Conservation (phyloP, 2,888 invertebrate genomes). For the Dioctria rufipes region DNA sequence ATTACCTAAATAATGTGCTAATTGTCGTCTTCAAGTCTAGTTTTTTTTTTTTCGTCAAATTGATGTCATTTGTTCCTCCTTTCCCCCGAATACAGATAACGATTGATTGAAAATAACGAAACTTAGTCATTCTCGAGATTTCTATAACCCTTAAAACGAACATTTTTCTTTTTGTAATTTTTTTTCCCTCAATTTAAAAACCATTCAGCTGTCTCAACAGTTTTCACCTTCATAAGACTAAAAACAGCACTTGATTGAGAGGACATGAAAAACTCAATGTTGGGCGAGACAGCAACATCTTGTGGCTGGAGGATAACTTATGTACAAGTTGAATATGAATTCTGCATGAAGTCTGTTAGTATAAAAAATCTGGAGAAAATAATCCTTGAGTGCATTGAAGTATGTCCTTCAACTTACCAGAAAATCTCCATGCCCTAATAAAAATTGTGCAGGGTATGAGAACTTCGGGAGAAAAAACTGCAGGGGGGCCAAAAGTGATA, state of each 20-base stretch:
- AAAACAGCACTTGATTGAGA: constrained; percentile 44
- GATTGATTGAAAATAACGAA: too few relatives aligned
- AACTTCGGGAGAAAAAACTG: background rate
- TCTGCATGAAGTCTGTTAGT: constrained; percentile 26
- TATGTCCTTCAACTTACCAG: constrained; percentile 50
- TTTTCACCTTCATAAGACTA: constrained; percentile 48
- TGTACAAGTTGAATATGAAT: constrained; percentile 41
- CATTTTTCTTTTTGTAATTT: too few relatives aligned
- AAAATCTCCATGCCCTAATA: constrained; percentile 47
- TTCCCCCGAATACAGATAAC: too few relatives aligned
- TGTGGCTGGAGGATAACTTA: background rate
- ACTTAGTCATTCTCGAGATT: background rate
- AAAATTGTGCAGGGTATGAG: background rate
- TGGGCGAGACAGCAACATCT: constrained; percentile 40
- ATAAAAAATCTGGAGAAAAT: constrained; percentile 37
- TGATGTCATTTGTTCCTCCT: too few relatives aligned
- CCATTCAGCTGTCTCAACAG: constrained; percentile 34
- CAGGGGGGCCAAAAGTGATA: background rate
- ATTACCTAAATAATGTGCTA: too few relatives aligned
- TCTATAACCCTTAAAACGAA: constrained; percentile 5
- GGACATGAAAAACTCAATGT: constrained; percentile 42
- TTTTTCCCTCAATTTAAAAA: constrained; percentile 16
- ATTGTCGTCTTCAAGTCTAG: too few relatives aligned
- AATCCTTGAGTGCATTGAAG: constrained; percentile 41
- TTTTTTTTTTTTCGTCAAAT: too few relatives aligned